Evolutionary conservation across 1,140 invertebrate genomes (phyloP).

Genomic region (Bombus pyrosoma): DNA sequence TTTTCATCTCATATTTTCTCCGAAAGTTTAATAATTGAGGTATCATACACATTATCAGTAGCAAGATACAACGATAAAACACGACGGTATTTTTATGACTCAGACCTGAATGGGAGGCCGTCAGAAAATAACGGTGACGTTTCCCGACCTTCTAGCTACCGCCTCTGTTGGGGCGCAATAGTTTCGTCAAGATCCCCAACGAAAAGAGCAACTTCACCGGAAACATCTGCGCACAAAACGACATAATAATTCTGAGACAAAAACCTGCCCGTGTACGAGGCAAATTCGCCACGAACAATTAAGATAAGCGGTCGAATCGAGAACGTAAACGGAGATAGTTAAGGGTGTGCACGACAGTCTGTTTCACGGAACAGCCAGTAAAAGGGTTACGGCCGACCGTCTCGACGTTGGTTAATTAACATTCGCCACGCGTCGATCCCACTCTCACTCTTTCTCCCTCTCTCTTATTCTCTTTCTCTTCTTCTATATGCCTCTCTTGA

Average conservation of each 20-base stretch:
- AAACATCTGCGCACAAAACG: neutral
- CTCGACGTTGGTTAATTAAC: constrained; percentile 26
- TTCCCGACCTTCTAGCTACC: neutral
- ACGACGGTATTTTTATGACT: too few relatives aligned
- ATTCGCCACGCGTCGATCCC: constrained; percentile 10
- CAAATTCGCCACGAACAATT: constrained; percentile 20
- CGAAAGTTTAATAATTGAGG: too few relatives aligned
- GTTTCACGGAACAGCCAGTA: constrained; percentile 14
- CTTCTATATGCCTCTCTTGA: neutral
- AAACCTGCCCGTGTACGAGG: neutral
- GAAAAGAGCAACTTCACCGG: neutral
- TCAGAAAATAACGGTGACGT: neutral
- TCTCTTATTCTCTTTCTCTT: too few relatives aligned
- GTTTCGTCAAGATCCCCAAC: neutral
- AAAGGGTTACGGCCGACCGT: constrained; percentile 17
- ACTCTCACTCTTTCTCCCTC: neutral
- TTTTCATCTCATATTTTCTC: too few relatives aligned
- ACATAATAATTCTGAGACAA: constrained; percentile 22
- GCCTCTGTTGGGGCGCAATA: neutral
- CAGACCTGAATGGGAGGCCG: too few relatives aligned
- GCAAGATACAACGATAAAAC: too few relatives aligned
- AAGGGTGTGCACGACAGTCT: constrained; percentile 17
- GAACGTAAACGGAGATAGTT: constrained; percentile 23
- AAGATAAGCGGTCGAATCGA: constrained; percentile 28
- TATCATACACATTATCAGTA: too few relatives aligned